phyloP scores from a whole-genome alignment of 2,888 invertebrate species.

The Nomada ferruginata region DNA sequence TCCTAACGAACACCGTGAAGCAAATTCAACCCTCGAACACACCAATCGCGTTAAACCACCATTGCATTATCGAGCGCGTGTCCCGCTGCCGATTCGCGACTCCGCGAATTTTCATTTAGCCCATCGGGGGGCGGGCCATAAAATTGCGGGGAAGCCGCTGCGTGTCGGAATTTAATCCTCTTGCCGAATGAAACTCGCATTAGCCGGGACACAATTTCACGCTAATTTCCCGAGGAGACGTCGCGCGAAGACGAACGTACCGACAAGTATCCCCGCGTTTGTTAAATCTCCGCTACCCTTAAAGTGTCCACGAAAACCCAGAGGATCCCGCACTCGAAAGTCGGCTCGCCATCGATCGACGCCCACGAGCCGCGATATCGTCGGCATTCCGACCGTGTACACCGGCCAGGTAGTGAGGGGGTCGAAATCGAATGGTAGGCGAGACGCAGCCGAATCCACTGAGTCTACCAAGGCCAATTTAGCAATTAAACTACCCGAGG shows the following conservation, averaged over 20 bases:
- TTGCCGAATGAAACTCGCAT: constrained; percentile 56
- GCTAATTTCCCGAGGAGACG: constrained; percentile 52
- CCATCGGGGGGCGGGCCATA: constrained; percentile 22
- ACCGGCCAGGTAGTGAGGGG: neutral
- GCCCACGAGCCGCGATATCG: neutral
- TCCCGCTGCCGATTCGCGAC: constrained; percentile 44
- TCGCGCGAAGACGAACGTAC: constrained; percentile 43
- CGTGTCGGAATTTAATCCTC: constrained; percentile 56
- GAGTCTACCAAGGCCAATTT: constrained; percentile 76
- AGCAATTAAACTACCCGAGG: constrained; percentile 80
- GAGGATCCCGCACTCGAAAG: no score
- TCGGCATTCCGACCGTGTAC: constrained; percentile 10
- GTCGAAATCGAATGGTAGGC: constrained; percentile 9
- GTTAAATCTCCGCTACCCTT: constrained; percentile 13
- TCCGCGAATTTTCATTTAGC: constrained; percentile 51
- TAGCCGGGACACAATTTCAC: constrained; percentile 60
- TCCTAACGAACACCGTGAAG: no score
- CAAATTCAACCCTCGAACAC: no score
- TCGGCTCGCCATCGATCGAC: neutral
- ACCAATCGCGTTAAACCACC: constrained; percentile 21
- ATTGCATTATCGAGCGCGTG: constrained; percentile 1
- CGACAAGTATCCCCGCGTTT: constrained; percentile 38
- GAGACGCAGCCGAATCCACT: constrained; percentile 38
- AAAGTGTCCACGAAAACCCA: neutral
- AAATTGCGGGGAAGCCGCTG: constrained; percentile 28